Evolutionary conservation across 2,888 invertebrate species (phyloP).

Genomic region (Proisotoma minuta): DNA sequence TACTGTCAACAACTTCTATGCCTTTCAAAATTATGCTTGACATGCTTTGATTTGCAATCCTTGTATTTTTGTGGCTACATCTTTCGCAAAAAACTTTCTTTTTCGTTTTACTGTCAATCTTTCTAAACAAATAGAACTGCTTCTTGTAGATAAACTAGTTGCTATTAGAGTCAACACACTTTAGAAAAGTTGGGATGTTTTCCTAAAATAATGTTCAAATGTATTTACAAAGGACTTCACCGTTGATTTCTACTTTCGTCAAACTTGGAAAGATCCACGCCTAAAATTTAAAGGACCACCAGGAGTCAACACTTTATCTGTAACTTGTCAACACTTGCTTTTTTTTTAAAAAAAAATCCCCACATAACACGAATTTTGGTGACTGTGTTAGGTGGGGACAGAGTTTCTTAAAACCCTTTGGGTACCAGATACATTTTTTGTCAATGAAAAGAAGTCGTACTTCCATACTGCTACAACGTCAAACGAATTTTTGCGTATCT

Average conservation of each 20-base stretch:
- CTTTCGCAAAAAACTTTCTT: too few relatives aligned
- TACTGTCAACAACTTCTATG: too few relatives aligned
- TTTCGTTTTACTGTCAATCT: constrained; percentile 40
- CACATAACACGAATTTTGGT: too few relatives aligned
- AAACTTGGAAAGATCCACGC: constrained; percentile 96
- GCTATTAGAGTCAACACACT: too few relatives aligned
- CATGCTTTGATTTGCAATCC: too few relatives aligned
- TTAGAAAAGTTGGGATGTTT: too few relatives aligned
- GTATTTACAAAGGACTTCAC: constrained; percentile 85
- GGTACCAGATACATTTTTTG: constrained; percentile 99
- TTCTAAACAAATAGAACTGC: constrained; percentile 19
- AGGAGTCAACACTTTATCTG: constrained; percentile 84
- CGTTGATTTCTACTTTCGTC: constrained; percentile 97
- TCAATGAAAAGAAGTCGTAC: constrained; percentile 99
- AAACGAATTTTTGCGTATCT: constrained; percentile 97
- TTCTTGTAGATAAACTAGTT: constrained; percentile 6
- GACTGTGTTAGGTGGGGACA: constrained; percentile 70
- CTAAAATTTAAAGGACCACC: constrained; percentile 85
- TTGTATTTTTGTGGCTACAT: too few relatives aligned
- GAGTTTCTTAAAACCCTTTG: constrained; percentile 92
- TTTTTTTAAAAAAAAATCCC: too few relatives aligned
- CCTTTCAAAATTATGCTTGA: too few relatives aligned
- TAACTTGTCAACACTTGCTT: constrained; percentile 58
- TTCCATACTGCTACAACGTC: constrained; percentile 99
- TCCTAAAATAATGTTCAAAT: too few relatives aligned